Base-by-base conservation (phyloP, 2,797 vertebrate species). In the Erpetoichthys calabaricus region DNA sequence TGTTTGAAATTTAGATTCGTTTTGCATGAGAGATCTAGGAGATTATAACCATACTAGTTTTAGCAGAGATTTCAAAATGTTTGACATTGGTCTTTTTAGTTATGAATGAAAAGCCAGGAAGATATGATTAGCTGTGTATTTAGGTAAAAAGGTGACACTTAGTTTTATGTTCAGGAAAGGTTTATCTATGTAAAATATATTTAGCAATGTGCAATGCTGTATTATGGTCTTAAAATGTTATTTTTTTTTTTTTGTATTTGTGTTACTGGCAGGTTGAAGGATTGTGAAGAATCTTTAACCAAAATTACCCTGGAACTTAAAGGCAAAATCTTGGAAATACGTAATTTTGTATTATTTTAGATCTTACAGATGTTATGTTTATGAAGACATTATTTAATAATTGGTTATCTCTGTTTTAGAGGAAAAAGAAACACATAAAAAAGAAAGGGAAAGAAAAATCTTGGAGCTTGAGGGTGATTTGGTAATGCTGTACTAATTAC, bases 371-470 rank as follows among this genome's bases (percentile, higher is more conserved):
- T 53, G 8, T 9, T 57, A 54, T 59, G 8, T 51, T 25, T 47
- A 45, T 59, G 59, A 55, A 8, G 3, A 64, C 9, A 63, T 60
- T 56, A 42, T n/a, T 60, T 7, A 55, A 64, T 60, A 43, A 44
- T 54, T 54, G 6, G n/a, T 45, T 75, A 62, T 74, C 67, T 60
- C 63, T 60, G 64, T 67, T 70, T 72, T 65, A 97, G 94, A 74
- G 65, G 73, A 86, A 67, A 78, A 80, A 62, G 67, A 59, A 47
- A 73, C 81, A 59, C 63, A 83, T 56, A 87, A 78, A 77, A 67
- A 70, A 67, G 73, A 80, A 57, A 85, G 80, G 73, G 82, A 89
- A 70, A 70, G 53, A 47, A 75, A 90, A 67, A 75, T 94, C 64
- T 73, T 85, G 75, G 72, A 75, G 61, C 69, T 92, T 47, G 74